Evolutionary conservation across 1,140 invertebrate genomes (phyloP), one percentile per base, ranked within the genome.

Genomic region (Cataglyphis hispanica): DNA sequence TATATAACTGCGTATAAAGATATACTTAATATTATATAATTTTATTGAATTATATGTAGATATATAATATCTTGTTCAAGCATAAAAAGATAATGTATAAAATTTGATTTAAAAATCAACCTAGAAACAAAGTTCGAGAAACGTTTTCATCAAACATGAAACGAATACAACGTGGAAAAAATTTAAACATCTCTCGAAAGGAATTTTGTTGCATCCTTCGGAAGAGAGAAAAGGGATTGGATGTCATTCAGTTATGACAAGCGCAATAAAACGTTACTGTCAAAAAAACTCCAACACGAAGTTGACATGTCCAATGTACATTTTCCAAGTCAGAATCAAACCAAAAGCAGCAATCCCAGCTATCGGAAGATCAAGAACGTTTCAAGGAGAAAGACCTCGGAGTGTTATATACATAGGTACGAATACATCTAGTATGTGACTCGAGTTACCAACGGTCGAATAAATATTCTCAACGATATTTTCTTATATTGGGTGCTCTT

Each of bases 381-480:
- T 25, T 58, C 22, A 53, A 56, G 66, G 34, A 86, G 85, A 83
- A 83, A 86, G 56, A 53, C 50, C 25, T 83, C 53, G 16, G 13
- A 16, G 46, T 58, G 70, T 75, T 67, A 58, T 50, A 63, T 84
- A 67, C 27, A 84, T 66, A 50, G 80, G n/a, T 56, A 53, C 25
- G 46, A 84, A 83, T 69, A 83, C 61, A 58, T 84, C 69, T 58
- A 53, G 37, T 58, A 22, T 22, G n/a, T 56, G 78, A 80, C 37
- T 83, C 67, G 53, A 83, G 53, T 83, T 74, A 74, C 69, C 31
- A 72, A 56, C 80, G 67, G 70, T 63, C 70, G 80, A 66, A 86
- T 84, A 84, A 86, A 86, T 31, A 31, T 86, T 84, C 69, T 22
- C 58, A 22, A 10, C 31, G 69, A 86, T 86, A 81, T 83, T 86